These are phyloP conservation scores for Zoanthus sociatus DNA, from an alignment of 92 coral and sea anemone species.

Conservation along the genomic window DNA sequence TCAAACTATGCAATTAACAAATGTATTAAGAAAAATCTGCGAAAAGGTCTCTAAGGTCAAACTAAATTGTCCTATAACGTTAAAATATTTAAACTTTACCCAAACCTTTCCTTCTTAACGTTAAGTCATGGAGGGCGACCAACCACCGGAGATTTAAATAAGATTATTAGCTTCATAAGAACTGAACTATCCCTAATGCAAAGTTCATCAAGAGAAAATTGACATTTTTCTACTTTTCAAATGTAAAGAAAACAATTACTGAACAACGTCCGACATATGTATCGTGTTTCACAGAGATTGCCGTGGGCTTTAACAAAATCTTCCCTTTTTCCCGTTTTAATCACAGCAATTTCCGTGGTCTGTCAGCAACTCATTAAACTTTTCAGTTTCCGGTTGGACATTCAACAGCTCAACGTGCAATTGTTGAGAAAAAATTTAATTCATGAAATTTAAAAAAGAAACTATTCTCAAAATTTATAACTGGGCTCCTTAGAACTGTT, in stretches of 20 bases:
- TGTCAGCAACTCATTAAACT: constrained; percentile 35
- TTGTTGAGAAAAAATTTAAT: background rate
- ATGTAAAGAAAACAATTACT: background rate
- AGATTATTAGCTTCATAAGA: background rate
- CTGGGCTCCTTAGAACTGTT: background rate
- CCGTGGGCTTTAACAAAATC: constrained; percentile 12
- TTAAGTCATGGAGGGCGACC: background rate
- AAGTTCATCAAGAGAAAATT: background rate
- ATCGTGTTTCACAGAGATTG: constrained; percentile 32
- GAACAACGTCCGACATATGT: background rate
- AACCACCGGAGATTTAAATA: background rate
- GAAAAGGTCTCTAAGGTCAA: constrained; percentile 66
- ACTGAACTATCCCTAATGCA: background rate
- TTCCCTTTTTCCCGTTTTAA: constrained; percentile 13
- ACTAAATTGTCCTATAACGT: constrained; percentile 26
- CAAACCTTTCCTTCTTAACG: constrained; percentile 31
- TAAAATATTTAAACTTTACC: constrained; percentile 15
- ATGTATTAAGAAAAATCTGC: constrained; percentile 59
- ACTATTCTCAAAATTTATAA: constrained; percentile 1
- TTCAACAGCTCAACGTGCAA: background rate
- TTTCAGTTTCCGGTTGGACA: constrained; percentile 34
- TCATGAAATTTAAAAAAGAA: background rate
- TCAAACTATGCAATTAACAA: constrained; percentile 57
- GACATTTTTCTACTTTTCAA: background rate
- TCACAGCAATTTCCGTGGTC: constrained; percentile 26